A percentile compares a stretch with the other conserved stretches of the same genome.
Conservation (phyloP, 2,888 invertebrate species). For the Apodemia mormo region DNA sequence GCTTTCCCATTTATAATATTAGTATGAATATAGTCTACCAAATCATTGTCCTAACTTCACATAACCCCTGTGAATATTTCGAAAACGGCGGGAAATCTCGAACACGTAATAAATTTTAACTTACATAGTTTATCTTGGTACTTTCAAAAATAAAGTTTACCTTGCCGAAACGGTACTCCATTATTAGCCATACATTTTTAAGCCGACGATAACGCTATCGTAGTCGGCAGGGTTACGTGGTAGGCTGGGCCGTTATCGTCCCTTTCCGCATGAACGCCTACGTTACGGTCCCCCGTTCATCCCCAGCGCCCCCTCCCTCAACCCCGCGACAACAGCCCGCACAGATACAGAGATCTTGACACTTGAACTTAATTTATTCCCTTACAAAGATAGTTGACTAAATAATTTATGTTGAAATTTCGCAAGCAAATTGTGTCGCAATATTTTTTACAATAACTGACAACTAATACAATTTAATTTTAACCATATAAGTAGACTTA, state of each 20-base stretch:
- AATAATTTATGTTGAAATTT: background rate
- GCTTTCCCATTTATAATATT: background rate
- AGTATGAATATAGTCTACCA: background rate
- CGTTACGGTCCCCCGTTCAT: constrained; percentile 62
- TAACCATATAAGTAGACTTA: too few relatives aligned
- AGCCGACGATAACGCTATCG: constrained; percentile 66
- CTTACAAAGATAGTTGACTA: constrained; percentile 32
- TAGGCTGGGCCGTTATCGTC: constrained; percentile 79
- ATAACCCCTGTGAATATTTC: constrained; percentile 2
- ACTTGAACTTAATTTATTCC: constrained; percentile 75
- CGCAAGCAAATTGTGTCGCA: background rate
- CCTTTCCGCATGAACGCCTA: constrained; percentile 79
- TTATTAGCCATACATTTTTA: constrained; percentile 79
- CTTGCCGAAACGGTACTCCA: constrained; percentile 55
- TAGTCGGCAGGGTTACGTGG: constrained; percentile 70
- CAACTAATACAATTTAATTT: too few relatives aligned
- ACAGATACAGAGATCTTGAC: constrained; percentile 72
- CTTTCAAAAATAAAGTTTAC: constrained; percentile 43
- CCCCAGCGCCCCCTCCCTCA: constrained; percentile 38
- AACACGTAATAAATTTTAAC: constrained; percentile 23
- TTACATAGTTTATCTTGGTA: constrained; percentile 25
- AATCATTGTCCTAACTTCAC: background rate
- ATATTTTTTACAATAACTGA: too few relatives aligned
- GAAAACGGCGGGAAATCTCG: constrained; percentile 11
- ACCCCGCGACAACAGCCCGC: constrained; percentile 47